These are phyloP conservation scores for Seriola quinqueradiata DNA, from an alignment of 2,113 vertebrate species.

Conservation along the genomic window DNA sequence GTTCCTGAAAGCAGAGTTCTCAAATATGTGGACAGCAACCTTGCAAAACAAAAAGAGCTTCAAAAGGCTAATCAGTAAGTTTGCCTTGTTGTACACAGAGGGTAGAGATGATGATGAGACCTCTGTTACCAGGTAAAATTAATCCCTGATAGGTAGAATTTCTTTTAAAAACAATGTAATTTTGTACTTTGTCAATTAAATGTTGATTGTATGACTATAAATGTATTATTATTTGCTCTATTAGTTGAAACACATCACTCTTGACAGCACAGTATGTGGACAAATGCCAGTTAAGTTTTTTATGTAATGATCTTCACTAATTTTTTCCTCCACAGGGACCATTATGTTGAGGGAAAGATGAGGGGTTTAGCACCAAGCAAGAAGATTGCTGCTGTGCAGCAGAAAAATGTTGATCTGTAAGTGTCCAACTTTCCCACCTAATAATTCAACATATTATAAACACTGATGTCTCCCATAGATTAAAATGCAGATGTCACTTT, in stretches of 20 bases:
- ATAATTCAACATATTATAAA: background rate
- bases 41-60: conserved; percentile 99
- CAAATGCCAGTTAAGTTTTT: background rate
- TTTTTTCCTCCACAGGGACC: conserved; percentile 87
- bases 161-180: background rate
- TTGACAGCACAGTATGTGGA: background rate
- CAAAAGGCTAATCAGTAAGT: conserved; percentile 99
- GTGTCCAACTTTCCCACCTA: conserved; percentile 58
- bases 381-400: conserved; percentile 98
- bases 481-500: too few species aligned
- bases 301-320: background rate
- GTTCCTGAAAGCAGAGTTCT: conserved; percentile 99
- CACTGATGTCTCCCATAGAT: too few species aligned
- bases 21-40: conserved; percentile 99
- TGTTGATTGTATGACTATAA: background rate
- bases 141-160: too few species aligned
- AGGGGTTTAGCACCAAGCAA: conserved; percentile 98
- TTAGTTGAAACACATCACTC: background rate
- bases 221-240: background rate
- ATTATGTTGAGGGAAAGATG: conserved; percentile 99
- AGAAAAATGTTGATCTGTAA: conserved; percentile 99
- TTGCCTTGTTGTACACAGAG: background rate
- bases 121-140: too few species aligned
- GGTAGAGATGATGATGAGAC: background rate
- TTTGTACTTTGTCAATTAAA: background rate